Evolutionary conservation across 2,888 invertebrate genomes (phyloP).

Genomic region (Apeira syringaria): DNA sequence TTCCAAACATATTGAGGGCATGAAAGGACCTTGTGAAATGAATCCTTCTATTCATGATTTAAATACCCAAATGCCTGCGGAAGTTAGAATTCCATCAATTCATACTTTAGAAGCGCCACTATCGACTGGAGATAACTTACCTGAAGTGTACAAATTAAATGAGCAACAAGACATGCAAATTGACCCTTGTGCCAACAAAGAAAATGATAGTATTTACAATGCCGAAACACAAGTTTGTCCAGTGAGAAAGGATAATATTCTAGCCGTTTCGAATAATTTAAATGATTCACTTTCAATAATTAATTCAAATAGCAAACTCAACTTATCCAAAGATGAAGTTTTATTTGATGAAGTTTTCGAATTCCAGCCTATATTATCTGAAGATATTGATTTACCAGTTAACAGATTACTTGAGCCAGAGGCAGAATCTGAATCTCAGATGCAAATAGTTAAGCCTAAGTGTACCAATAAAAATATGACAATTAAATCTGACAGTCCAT

Average conservation of each 20-base stretch:
- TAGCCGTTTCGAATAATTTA: not conserved
- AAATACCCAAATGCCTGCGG: slow-evolving; percentile 16
- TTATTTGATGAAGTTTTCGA: slow-evolving; percentile 59
- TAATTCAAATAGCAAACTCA: slow-evolving; percentile 27
- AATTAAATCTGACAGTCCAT: slow-evolving; percentile 33
- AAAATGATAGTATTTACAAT: slow-evolving; percentile 47
- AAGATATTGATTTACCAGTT: slow-evolving; percentile 34
- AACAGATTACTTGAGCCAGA: slow-evolving; percentile 19
- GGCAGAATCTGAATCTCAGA: slow-evolving; percentile 18
- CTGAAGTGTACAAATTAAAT: slow-evolving; percentile 49
- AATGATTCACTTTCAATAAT: slow-evolving; percentile 5
- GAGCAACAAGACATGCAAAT: slow-evolving; percentile 55
- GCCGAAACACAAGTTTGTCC: slow-evolving; percentile 45
- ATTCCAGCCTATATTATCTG: slow-evolving; percentile 59
- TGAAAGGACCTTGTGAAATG: not conserved
- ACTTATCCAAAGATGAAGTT: slow-evolving; percentile 58
- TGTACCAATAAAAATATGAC: slow-evolving; percentile 30
- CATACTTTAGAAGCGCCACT: slow-evolving; percentile 19
- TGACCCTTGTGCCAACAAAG: slow-evolving; percentile 50
- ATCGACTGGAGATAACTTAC: slow-evolving; percentile 37
- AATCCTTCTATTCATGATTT: slow-evolving; percentile 18
- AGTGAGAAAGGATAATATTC: slow-evolving; percentile 11
- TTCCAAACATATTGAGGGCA: slow-evolving; percentile 1
- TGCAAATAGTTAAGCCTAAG: slow-evolving; percentile 21
- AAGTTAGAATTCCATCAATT: slow-evolving; percentile 11